Conservation (phyloP, 2,797 vertebrate genomes). For the Siniperca scherzeri region DNA sequence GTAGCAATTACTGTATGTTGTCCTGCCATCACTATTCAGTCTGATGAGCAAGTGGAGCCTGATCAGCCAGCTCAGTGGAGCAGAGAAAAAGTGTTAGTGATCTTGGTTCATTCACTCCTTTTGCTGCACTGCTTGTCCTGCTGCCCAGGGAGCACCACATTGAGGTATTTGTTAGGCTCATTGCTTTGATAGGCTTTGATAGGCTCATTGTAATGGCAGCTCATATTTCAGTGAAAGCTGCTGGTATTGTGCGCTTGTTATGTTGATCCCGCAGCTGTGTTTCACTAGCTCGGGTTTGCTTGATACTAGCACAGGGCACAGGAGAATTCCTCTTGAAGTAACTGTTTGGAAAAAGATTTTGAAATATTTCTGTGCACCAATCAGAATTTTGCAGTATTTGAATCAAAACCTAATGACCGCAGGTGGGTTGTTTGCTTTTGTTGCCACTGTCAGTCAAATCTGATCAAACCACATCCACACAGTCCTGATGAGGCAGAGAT, state of each 20-base stretch:
- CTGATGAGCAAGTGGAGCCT: too few relatives aligned
- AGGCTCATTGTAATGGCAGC: background rate
- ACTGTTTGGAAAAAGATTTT: background rate
- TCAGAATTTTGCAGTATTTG: background rate
- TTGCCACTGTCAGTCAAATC: background rate
- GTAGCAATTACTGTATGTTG: background rate
- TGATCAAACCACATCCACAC: background rate
- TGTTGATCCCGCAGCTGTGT: background rate
- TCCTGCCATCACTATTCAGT: background rate
- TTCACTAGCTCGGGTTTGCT: background rate
- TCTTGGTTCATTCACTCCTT: background rate
- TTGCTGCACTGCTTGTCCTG: constrained; percentile 3
- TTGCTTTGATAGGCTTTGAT: too few relatives aligned
- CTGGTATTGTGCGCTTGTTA: background rate
- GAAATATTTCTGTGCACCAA: background rate
- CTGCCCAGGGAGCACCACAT: constrained; percentile 1
- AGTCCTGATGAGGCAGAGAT: background rate
- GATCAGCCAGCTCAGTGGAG: too few relatives aligned
- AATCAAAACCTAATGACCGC: background rate
- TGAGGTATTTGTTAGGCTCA: background rate
- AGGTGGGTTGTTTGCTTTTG: background rate
- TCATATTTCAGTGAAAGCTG: constrained; percentile 10
- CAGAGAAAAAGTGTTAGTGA: too few relatives aligned
- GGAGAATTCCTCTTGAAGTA: background rate
- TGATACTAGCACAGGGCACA: background rate